Percentiles rank a stretch among this genome's conserved stretches.
Conservation (phyloP, 2,888 invertebrate species). For the Euplexia lucipara region DNA sequence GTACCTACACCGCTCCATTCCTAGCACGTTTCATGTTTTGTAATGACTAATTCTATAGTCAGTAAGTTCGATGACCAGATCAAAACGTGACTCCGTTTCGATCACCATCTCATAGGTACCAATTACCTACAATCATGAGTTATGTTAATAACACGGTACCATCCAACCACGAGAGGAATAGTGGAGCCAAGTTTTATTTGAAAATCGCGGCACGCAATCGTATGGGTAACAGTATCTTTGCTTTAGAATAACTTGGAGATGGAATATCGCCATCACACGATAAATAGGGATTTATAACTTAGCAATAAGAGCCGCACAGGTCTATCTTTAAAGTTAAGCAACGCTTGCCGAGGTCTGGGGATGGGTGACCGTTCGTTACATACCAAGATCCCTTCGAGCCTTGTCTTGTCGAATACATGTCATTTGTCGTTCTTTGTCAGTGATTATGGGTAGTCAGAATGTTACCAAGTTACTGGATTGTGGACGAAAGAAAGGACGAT, state of each 20-base stretch:
- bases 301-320: too few species aligned
- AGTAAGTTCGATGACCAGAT: constrained; percentile 53
- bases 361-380: too few species aligned
- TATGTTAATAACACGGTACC: constrained; percentile 53
- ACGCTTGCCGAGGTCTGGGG: too few species aligned
- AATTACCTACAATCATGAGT: constrained; percentile 57
- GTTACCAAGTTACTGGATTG: too few species aligned
- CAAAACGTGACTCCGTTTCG: constrained; percentile 57
- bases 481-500: too few species aligned
- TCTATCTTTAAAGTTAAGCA: too few species aligned
- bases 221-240: constrained; percentile 40
- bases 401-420: too few species aligned
- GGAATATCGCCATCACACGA: constrained; percentile 12
- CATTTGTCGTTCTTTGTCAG: too few species aligned
- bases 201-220: constrained; percentile 49
- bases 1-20: not conserved
- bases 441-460: too few species aligned
- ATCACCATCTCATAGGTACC: constrained; percentile 31
- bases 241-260: not conserved
- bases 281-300: not conserved
- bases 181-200: constrained; percentile 38
- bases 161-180: constrained; percentile 37
- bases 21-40: not conserved
- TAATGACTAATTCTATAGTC: not conserved
- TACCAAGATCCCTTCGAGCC: too few species aligned